Conservation (phyloP, 2,113 vertebrate species). For the Arenaria interpres region DNA sequence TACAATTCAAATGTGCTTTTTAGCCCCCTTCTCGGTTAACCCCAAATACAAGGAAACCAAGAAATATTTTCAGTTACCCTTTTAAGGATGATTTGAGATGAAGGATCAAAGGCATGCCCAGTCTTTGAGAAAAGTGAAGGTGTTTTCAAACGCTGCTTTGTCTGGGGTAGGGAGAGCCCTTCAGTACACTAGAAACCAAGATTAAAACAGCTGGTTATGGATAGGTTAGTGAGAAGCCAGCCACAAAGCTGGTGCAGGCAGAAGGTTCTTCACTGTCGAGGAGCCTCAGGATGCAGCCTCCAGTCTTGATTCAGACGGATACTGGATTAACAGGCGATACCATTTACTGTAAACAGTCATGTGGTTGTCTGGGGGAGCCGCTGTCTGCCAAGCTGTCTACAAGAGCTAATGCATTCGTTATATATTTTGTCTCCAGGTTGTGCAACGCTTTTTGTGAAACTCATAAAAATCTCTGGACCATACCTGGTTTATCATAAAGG, state of each 20-base stretch:
- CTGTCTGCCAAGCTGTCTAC: constrained; percentile 36
- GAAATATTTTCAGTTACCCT: background rate
- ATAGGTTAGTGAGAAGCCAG: background rate
- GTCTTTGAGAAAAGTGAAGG: background rate
- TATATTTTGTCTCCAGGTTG: constrained; percentile 42
- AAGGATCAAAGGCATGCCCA: background rate
- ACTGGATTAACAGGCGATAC: background rate
- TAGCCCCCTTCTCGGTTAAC: background rate
- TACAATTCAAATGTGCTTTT: background rate
- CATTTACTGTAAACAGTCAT: constrained; percentile 7
- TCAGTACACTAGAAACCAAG: background rate
- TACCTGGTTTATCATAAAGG: background rate
- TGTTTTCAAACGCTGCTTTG: background rate
- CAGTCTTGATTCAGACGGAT: background rate
- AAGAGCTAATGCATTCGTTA: background rate
- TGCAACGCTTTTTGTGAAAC: constrained; percentile 16
- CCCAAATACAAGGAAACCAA: background rate
- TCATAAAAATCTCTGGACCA: constrained; percentile 14
- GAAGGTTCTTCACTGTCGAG: background rate
- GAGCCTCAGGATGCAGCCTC: background rate
- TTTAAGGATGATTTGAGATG: background rate
- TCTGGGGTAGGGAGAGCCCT: background rate
- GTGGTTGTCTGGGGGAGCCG: background rate
- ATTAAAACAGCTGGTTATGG: background rate
- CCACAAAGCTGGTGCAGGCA: background rate